These are phyloP conservation scores for Pristionchus fissidentatus DNA, from an alignment of 2,888 invertebrate genomes.

Conservation along the genomic window DNA sequence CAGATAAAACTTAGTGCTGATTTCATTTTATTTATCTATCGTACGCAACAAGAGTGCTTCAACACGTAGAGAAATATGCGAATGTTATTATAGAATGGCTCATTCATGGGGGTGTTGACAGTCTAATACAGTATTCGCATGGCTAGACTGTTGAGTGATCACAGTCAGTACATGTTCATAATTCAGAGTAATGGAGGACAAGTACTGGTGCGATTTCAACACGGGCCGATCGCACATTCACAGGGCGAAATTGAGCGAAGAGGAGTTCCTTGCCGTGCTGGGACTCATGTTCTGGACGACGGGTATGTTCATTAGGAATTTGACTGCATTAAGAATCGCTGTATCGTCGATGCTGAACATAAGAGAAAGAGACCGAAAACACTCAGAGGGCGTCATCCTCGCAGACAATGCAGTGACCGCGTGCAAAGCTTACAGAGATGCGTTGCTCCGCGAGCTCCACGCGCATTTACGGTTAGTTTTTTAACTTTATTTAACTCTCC, in stretches of 20 bases:
- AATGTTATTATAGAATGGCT: too few species aligned
- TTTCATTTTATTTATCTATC: too few species aligned
- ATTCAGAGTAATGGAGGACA: constrained; percentile 21
- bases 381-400: background rate
- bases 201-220: background rate
- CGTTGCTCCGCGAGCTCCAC: constrained; percentile 3
- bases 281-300: constrained; percentile 16
- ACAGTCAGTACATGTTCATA: background rate
- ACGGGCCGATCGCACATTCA: background rate
- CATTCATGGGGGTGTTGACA: too few species aligned
- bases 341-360: background rate
- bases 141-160: too few species aligned
- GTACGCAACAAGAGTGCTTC: too few species aligned
- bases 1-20: background rate
- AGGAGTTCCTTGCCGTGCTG: background rate
- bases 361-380: background rate
- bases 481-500: too few species aligned
- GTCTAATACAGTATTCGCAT: too few species aligned
- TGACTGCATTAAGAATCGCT: background rate
- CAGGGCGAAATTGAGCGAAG: background rate
- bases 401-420: background rate
- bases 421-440: background rate
- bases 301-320: background rate
- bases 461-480: background rate
- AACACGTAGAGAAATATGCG: too few species aligned